Base-by-base conservation (phyloP, 2,888 invertebrate genomes). In the Mimachlamys varia region DNA sequence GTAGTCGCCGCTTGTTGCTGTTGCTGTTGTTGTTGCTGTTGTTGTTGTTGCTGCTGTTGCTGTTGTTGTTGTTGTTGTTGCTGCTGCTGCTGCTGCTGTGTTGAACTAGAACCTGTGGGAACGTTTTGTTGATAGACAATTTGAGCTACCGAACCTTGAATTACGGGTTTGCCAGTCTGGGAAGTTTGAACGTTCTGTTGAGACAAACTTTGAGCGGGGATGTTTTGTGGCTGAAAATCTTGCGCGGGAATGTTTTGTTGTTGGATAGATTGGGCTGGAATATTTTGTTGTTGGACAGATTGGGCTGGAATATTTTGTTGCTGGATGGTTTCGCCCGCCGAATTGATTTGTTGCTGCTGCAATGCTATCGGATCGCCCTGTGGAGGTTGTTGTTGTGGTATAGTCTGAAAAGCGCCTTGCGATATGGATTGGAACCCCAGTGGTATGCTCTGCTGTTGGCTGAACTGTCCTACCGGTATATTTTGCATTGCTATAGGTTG, bases 391-490 rank as follows among this genome's bases (percentile, higher is more conserved):
- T 58, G 76, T 76, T 76, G 76, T 2, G 76, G 76, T 7, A 76
- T 27, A 76, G 76, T 27, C 76, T 76, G 76, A 76, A 76, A 76
- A 22, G 76, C 1, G 13, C 76, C 76, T 33, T 27, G 19, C 33
- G 76, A 76, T 76, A 33, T 27, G 15, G 33, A 27, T 76, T 76
- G 76, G 33, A 76, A 76, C 27, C 76, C 76, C 76, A 27, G 4
- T 33, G 49, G 89, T 0, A 58, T 33, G 44, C 17, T 49, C 27
- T 3, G 38, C 44, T 38, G 17, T n/a, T 7, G 89, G 87, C n/a
- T 87, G 88, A 37, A 87, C 50, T n/a, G 89, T 87, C 33, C 87
- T 50, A 33, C 89, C 89, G 55, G 88, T 53, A 22, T 76, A 87
- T 13, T 50, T 89, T 33, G 89, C 12, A 0, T 15, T 53, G 53